Evolutionary conservation across 2,113 vertebrate species (phyloP).

Genomic region (Antechinus stuartii): DNA sequence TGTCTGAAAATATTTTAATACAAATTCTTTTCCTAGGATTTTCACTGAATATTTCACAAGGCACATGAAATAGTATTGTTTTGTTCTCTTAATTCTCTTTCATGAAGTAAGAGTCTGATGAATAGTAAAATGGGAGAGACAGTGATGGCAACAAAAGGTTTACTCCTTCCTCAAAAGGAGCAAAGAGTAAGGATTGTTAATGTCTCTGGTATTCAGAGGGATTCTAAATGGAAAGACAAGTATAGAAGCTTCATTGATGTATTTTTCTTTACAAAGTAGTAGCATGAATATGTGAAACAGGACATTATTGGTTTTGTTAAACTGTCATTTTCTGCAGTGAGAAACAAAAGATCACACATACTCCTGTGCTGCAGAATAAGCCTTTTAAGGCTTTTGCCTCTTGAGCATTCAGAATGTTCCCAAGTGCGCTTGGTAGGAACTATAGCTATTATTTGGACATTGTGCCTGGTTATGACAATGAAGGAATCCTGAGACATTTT

Average conservation of each 20-base stretch:
- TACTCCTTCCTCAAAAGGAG: background rate
- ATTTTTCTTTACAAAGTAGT: constrained; percentile 17
- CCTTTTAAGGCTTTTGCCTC: constrained; percentile 73
- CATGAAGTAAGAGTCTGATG: background rate
- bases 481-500: background rate
- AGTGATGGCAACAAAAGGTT: background rate
- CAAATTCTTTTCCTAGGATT: background rate
- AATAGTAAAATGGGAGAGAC: background rate
- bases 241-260: background rate
- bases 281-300: constrained; percentile 8
- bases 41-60: background rate
- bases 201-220: background rate
- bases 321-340: constrained; percentile 76
- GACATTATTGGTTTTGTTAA: constrained; percentile 68
- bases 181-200: background rate
- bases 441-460: constrained; percentile 73
- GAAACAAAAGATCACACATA: constrained; percentile 70
- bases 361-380: constrained; percentile 68
- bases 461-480: constrained; percentile 14
- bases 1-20: background rate
- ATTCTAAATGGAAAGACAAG: constrained; percentile 28
- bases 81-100: background rate
- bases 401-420: constrained; percentile 67
- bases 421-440: constrained; percentile 70
- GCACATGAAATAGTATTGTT: background rate